Evolutionary conservation across 2,888 invertebrate species (phyloP), one percentile per base, ranked within the genome.

Genomic region (Meiosimyza platycephala): DNA sequence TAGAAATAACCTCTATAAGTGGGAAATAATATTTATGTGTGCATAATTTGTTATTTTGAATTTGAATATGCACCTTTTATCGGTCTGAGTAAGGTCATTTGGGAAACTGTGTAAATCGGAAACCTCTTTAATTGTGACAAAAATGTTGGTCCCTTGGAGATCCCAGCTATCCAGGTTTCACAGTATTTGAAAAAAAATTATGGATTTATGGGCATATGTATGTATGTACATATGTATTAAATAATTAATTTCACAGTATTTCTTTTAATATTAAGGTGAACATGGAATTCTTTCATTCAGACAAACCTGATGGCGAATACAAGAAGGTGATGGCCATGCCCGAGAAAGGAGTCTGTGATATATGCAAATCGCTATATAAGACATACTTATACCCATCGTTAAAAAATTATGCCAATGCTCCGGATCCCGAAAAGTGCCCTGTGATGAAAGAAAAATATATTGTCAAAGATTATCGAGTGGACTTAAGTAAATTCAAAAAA

Each of bases 381-480:
- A 76, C 67, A 18, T 79, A 76, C 33, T 79, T 85, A 47, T 85
- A 85, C 63, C 80, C 82, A 0, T 75, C 71, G 6, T 62, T 85
- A 0, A 84, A 83, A 54, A 74, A 83, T 1, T 74, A 83, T 68
- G 77, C 82, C 0, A 85, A 85, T 74, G 85, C 84, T 0, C 85
- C 85, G 0, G 76, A 80, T 55, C 85, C 84, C 0, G 77, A 80
- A 18, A 76, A 55, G 3, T 85, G 85, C 64, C 85, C 85, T 0
- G 59, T 85, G 16, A 72, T 75, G 0, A 70, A 78, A 2, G 76
- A 78, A 1, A 74, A 77, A 9, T 85, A 84, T 52, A 48, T 71
- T 0, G 47, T 84, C 5, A 79, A 77, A 3, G 77, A 83, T 48
- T 85, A 82, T 76, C 79, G 81, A 0, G n/a, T 84, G 28, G 78